phyloP scores from a whole-genome alignment of 2,797 vertebrate genomes.

The Chelmon rostratus region DNA sequence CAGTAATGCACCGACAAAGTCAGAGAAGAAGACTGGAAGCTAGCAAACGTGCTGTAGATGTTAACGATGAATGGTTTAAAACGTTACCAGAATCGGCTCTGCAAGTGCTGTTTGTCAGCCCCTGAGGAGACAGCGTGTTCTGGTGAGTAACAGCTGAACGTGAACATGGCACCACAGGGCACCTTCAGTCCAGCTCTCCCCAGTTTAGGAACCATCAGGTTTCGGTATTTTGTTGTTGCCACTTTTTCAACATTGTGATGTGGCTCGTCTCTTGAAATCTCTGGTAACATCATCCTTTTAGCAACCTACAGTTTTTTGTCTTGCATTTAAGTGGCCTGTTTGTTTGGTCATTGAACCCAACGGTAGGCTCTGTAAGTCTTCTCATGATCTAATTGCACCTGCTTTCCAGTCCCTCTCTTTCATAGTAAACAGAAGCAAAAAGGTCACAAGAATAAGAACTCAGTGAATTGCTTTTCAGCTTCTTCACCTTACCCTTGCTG shows the following conservation, averaged over 20 bases:
- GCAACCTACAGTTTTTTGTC: neutral
- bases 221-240: neutral
- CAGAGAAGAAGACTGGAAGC: neutral
- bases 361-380: neutral
- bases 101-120: slow-evolving; percentile 8
- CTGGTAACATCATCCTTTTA: neutral
- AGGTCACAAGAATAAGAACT: neutral
- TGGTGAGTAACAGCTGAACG: neutral
- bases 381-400: neutral
- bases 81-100: neutral
- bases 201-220: no score
- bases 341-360: neutral
- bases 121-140: neutral
- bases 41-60: neutral
- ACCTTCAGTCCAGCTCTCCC: no score
- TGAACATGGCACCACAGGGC: no score
- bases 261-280: neutral
- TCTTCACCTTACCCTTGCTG: slow-evolving; percentile 15
- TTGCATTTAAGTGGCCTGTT: neutral
- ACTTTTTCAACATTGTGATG: neutral
- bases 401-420: slow-evolving; percentile 18
- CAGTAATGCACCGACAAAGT: no score
- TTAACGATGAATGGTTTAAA: neutral
- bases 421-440: neutral
- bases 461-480: neutral